Percentiles rank a stretch among this genome's conserved stretches.
Conservation (phyloP, 2,113 vertebrate species). For the Proterorhinus semilunaris region DNA sequence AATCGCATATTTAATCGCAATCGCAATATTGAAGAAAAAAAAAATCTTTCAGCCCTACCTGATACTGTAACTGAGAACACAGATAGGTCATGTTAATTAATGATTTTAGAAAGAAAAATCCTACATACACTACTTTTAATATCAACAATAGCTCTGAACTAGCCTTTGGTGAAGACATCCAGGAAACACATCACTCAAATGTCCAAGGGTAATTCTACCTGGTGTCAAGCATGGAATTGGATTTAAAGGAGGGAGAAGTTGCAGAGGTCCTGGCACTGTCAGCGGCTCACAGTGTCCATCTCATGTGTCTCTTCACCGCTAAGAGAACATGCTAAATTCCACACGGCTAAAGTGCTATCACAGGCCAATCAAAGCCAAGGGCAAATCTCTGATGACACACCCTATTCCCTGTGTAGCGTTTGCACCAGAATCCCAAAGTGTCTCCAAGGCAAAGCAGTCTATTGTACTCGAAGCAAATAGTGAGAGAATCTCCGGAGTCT, state of each 20-base stretch:
- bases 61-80: no score
- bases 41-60: no score
- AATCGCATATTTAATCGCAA: no score
- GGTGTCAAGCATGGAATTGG: constrained; percentile 75
- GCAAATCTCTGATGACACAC: constrained; percentile 67
- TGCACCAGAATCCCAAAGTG: constrained; percentile 22
- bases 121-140: background rate
- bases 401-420: constrained; percentile 51
- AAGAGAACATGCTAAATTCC: constrained; percentile 64
- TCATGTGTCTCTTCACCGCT: constrained; percentile 70
- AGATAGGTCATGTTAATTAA: no score
- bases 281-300: constrained; percentile 63
- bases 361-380: constrained; percentile 45
- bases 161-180: constrained; percentile 39
- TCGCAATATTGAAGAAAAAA: no score
- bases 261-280: constrained; percentile 60
- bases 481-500: constrained; percentile 32
- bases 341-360: constrained; percentile 60
- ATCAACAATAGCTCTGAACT: constrained; percentile 29
- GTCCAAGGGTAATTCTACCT: constrained; percentile 70
- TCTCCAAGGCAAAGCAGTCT: constrained; percentile 31
- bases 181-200: constrained; percentile 72
- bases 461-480: constrained; percentile 27
- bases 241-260: constrained; percentile 62
- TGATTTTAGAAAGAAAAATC: no score